phyloP scores from a whole-genome alignment of 2,113 vertebrate genomes.

The Zapornia atra region DNA sequence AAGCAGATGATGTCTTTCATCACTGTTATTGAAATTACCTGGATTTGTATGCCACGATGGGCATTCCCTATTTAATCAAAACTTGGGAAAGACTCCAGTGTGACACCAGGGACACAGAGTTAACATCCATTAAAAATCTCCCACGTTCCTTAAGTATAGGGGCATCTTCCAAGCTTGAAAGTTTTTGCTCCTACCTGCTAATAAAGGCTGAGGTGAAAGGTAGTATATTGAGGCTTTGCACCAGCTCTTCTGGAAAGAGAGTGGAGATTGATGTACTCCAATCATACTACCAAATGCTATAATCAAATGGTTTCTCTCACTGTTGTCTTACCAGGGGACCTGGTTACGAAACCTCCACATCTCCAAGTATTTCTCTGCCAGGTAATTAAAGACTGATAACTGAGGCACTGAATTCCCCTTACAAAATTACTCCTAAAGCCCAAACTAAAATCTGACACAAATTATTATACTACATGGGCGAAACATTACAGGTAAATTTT shows the following conservation, averaged over 20 bases:
- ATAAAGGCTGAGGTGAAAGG: background rate
- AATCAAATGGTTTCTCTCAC: background rate
- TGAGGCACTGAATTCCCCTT: background rate
- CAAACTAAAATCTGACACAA: background rate
- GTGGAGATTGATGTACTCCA: background rate
- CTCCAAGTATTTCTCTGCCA: background rate
- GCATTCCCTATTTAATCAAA: background rate
- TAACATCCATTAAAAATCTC: background rate
- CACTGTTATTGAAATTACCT: background rate
- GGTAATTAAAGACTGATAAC: background rate
- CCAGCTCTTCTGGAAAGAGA: background rate
- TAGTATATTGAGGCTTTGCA: background rate
- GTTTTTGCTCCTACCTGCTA: background rate
- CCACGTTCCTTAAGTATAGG: background rate
- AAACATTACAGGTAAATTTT: background rate
- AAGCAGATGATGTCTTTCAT: background rate
- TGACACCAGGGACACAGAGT: background rate
- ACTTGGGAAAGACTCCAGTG: background rate
- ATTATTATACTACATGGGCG: background rate
- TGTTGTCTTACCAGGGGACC: background rate
- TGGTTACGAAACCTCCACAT: background rate
- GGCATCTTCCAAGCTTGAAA: background rate
- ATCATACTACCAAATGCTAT: background rate
- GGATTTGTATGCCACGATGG: background rate
- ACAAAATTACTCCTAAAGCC: background rate